These are phyloP conservation scores for Eilema griseolum DNA, from an alignment of 2,888 invertebrate species.

Conservation along the genomic window DNA sequence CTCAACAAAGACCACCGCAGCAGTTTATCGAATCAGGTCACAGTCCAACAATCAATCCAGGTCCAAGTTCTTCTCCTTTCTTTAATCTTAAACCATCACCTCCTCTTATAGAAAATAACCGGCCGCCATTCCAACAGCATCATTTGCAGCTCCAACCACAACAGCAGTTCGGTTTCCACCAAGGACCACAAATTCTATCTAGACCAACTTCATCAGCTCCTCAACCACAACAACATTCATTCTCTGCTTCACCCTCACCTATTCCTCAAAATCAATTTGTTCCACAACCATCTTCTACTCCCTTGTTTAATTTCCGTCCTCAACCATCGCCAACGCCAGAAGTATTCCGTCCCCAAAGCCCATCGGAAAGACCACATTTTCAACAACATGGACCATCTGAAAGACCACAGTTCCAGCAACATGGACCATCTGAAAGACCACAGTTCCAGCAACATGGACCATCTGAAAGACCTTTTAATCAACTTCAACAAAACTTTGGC, in stretches of 20 bases:
- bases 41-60: constrained; percentile 72
- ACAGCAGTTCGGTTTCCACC: constrained; percentile 81
- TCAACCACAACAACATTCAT: constrained; percentile 65
- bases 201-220: constrained; percentile 69
- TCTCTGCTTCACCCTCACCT: constrained; percentile 70
- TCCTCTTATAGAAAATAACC: constrained; percentile 76
- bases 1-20: constrained; percentile 78
- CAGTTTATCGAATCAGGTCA: constrained; percentile 74
- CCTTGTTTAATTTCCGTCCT: constrained; percentile 76
- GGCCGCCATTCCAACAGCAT: constrained; percentile 75
- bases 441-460: constrained; percentile 71
- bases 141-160: constrained; percentile 64
- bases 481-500: constrained; percentile 80
- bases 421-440: constrained; percentile 72
- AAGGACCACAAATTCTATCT: constrained; percentile 70
- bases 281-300: constrained; percentile 77
- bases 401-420: constrained; percentile 66
- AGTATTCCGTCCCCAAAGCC: constrained; percentile 70
- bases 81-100: constrained; percentile 82
- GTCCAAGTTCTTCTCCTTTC: constrained; percentile 76
- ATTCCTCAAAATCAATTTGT: constrained; percentile 73
- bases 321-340: constrained; percentile 72
- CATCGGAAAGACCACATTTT: constrained; percentile 69
- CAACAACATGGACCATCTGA: constrained; percentile 72
- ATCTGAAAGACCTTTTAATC: constrained; percentile 64